phyloP scores from a whole-genome alignment of 2,797 vertebrate species.

The Danio choprae region DNA sequence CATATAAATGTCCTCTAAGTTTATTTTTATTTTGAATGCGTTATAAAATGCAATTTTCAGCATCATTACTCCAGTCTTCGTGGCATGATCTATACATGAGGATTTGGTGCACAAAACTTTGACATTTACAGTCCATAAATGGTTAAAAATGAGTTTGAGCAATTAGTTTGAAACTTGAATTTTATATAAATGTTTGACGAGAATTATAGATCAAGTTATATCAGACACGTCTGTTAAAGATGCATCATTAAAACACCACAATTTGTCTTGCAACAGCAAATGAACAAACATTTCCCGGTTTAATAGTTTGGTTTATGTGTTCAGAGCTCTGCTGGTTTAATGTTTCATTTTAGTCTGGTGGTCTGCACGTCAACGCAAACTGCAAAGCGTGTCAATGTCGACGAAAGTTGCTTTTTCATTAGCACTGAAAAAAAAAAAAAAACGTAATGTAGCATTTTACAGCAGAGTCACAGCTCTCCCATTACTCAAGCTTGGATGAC shows the following conservation, averaged over 20 bases:
- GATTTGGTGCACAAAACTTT: too few species aligned
- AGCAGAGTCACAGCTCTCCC: slow-evolving; percentile 34
- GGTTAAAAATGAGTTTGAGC: too few species aligned
- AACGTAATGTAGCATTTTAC: slow-evolving; percentile 63
- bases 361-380: slow-evolving; percentile 20
- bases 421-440: slow-evolving; percentile 49
- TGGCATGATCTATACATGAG: too few species aligned
- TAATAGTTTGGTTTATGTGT: slow-evolving; percentile 17
- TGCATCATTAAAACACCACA: not conserved
- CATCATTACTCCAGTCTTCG: too few species aligned
- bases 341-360: slow-evolving; percentile 16
- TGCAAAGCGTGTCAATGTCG: slow-evolving; percentile 43
- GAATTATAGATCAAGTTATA: not conserved
- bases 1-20: too few species aligned
- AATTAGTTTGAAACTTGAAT: not conserved
- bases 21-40: too few species aligned
- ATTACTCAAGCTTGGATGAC: slow-evolving; percentile 53
- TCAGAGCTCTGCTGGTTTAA: slow-evolving; percentile 9
- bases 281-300: not conserved
- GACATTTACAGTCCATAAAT: not conserved
- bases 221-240: not conserved
- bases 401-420: slow-evolving; percentile 60
- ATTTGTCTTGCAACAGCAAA: not conserved
- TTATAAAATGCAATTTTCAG: too few species aligned
- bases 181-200: not conserved